Base-by-base conservation (phyloP, 2,113 vertebrate genomes). In the Gobiocypris rarus region DNA sequence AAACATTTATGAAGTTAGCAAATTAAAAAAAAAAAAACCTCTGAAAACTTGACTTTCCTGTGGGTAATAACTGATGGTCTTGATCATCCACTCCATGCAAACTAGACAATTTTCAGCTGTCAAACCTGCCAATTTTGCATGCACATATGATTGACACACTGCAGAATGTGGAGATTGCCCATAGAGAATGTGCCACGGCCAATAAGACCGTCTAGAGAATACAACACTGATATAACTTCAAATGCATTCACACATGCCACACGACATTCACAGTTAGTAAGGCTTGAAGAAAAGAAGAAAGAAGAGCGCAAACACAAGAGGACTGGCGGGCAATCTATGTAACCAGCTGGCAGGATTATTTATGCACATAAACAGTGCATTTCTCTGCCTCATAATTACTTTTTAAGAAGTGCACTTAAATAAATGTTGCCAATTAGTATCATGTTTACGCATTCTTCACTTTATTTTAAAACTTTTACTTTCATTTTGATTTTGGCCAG, bases 371-470 rank as follows among this genome's bases (percentile, higher is more conserved):
- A 63, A 65, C 48, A 45, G 73, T 52, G 71, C 9, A 41, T 26
- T 43, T 19, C 61, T 69, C 22, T 65, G 34, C 26, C 52, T 84
- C 83, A 56, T 84, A 76, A 76, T 67, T 54, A 63, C 73, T 83
- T 77, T 59, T 59, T 76, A 76, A 65, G 75, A 83, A 28, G 28
- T n/a, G 22, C 58, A 76, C 43, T 48, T 84, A 54, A 84, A 69
- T 67, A 69, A 52, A 65, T 77, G 34, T 41, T 76, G 74, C 19
- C 76, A 84, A 84, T 84, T 84, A 84, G 45, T 56, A 77, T 84
- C 61, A 77, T 69, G 61, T 84, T 77, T 84, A 54, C 3, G 48
- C 26, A 34, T 76, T 34, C 59, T 43, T 52, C n/a, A 54, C 73
- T 77, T 75, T 76, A 31, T 75, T 76, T 41, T 43, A 67, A 77